Evolutionary conservation across 2,888 invertebrate genomes (phyloP).

Genomic region (Lampropteryx suffumata): DNA sequence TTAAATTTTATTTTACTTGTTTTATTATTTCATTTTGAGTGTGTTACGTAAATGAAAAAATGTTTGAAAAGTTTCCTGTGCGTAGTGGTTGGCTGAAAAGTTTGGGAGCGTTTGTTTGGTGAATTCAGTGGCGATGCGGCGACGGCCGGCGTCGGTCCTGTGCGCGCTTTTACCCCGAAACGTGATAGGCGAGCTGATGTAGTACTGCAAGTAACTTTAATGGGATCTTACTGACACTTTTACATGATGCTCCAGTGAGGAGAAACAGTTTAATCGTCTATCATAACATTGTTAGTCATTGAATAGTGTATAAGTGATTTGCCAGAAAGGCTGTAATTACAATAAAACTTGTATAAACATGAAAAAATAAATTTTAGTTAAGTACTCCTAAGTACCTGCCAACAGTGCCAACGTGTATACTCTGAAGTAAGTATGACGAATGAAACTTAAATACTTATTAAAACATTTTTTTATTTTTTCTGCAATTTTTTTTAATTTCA

Average conservation of each 20-base stretch:
- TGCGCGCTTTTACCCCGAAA: constrained; percentile 37
- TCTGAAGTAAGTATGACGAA: no score
- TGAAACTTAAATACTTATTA: no score
- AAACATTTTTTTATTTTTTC: no score
- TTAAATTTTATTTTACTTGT: neutral
- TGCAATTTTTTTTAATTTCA: no score
- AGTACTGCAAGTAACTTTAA: constrained; percentile 4
- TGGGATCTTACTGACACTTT: neutral
- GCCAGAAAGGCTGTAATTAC: no score
- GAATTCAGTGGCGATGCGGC: constrained; percentile 63
- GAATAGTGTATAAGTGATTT: no score
- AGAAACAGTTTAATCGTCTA: neutral
- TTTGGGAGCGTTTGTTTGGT: constrained; percentile 49
- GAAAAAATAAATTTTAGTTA: no score
- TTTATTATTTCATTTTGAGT: neutral
- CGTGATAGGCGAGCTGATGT: constrained; percentile 20
- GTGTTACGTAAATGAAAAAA: neutral
- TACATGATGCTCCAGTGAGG: neutral
- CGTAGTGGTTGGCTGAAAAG: constrained; percentile 36
- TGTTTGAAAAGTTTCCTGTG: constrained; percentile 26
- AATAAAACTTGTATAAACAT: no score
- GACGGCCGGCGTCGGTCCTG: constrained; percentile 67
- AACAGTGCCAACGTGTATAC: no score
- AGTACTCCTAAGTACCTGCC: no score
- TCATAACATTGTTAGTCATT: neutral